These are phyloP conservation scores for Propithecus perrieri DNA, from an alignment of 2,797 vertebrate species.

Conservation along the genomic window DNA sequence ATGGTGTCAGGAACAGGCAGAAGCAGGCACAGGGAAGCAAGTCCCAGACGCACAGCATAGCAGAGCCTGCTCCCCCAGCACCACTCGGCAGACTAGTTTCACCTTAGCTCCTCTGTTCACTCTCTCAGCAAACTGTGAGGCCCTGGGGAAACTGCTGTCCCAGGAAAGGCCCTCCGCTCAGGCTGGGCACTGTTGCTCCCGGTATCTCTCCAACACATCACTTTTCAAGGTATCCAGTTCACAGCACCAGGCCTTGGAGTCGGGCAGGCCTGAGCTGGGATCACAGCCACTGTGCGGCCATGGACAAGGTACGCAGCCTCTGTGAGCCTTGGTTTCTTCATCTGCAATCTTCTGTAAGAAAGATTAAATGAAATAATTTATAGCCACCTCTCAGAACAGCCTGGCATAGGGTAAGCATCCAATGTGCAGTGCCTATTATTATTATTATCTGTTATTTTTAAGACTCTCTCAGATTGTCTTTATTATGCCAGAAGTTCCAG, in stretches of 20 bases:
- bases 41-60: background rate
- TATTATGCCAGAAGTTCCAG: background rate
- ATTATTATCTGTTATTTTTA: background rate
- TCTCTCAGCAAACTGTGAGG: background rate
- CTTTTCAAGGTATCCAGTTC: background rate
- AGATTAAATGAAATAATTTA: background rate
- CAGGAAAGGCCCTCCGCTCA: background rate
- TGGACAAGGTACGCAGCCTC: background rate
- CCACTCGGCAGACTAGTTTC: fast-evolving
- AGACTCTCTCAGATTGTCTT: background rate
- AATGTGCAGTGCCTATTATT: fast-evolving
- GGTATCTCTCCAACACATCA: background rate
- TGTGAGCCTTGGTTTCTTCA: background rate
- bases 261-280: background rate
- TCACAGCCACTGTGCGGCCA: background rate
- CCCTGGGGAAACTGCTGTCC: background rate
- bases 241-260: background rate
- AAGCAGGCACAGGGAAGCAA: background rate
- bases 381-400: background rate
- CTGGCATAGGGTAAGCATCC: background rate
- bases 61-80: background rate
- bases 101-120: background rate
- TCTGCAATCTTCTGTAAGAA: background rate
- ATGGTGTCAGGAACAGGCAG: background rate
- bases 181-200: background rate